phyloP scores from a whole-genome alignment of 2,797 vertebrate genomes.

The Notamacropus eugenii region DNA sequence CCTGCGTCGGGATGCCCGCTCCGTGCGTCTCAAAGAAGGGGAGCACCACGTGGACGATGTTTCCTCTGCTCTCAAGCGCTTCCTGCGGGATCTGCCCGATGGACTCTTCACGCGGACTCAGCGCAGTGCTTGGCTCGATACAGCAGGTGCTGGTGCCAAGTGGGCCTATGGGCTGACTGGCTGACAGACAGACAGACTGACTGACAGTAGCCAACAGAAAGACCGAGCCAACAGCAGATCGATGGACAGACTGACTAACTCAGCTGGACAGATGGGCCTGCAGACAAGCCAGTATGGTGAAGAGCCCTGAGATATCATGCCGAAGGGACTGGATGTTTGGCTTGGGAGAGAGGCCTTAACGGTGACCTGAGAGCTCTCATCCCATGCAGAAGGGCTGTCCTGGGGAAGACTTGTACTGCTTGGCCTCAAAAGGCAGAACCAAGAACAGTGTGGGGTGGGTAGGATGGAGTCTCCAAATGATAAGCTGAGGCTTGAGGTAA shows the following conservation, averaged over 20 bases:
- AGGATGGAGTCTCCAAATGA: not conserved
- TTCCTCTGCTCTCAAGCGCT: conserved; percentile 94
- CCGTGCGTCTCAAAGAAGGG: conserved; percentile 90
- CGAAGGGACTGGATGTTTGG: not conserved
- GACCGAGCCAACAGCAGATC: not conserved
- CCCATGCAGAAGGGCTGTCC: not conserved
- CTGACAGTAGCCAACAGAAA: too few relatives aligned
- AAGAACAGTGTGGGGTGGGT: not conserved
- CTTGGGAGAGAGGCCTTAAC: not conserved
- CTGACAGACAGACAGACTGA: not conserved
- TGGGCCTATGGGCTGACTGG: not conserved
- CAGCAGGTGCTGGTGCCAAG: conserved; percentile 79
- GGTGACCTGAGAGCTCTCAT: not conserved
- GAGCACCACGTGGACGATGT: conserved; percentile 96
- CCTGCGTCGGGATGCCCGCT: conserved; percentile 91
- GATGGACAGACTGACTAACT: not conserved
- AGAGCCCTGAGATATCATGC: not conserved
- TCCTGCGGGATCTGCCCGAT: conserved; percentile 93
- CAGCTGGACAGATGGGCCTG: not conserved
- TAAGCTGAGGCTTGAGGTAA: not conserved
- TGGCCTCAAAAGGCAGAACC: not conserved
- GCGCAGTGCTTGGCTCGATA: conserved; percentile 87
- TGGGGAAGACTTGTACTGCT: not conserved
- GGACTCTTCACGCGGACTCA: conserved; percentile 90
- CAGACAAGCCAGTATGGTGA: not conserved